Evolutionary conservation across 2,797 vertebrate species (phyloP), one percentile per base, ranked within the genome.

Genomic region (Liparis tanakae): DNA sequence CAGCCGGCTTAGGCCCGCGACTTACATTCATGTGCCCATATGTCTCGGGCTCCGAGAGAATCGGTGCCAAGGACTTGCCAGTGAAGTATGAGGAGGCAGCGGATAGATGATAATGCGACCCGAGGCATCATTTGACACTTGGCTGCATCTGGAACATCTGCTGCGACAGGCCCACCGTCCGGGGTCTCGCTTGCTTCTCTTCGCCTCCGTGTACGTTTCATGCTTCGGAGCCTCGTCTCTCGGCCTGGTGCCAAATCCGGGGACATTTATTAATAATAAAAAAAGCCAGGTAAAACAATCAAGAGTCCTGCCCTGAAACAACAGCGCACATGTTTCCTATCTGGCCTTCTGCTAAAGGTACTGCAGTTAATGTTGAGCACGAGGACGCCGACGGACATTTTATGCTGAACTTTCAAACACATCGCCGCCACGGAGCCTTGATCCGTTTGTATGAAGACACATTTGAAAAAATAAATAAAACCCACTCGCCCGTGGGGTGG

Each of bases 71-170:
- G 67, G 75, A 78, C 65, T 84, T 87, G 74, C 77, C 71, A 75
- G 41, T 87, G 81, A 90, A 74, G 70, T 75, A 89, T 79, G 78
- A 86, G 76, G 85, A 86, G 60, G 73, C 57, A 50, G 74, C 78
- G 73, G 81, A 91, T 81, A 77, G 87, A 90, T 86, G 88, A 90
- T 83, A 81, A 89, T 75, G 87, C n/a, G 41, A 87, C 78, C 75
- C 18, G 56, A 89, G 81, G 74, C 81, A 89, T 93, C 86, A 79
- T 85, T 83, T 92, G 88, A 90, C 90, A 90, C 91, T 85, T 73
- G 3, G 67, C 84, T 74, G 86, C 91, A 92, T 91, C 85, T 92
- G 91, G 89, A 93, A 91, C 90, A 88, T 92, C 85, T 95, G 92
- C 83, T 87, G 80, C 84, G 91, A 94, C 91, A 85, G 82, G 85